phyloP scores from a whole-genome alignment of 2,888 invertebrate genomes.

The Penaeus monodon region DNA sequence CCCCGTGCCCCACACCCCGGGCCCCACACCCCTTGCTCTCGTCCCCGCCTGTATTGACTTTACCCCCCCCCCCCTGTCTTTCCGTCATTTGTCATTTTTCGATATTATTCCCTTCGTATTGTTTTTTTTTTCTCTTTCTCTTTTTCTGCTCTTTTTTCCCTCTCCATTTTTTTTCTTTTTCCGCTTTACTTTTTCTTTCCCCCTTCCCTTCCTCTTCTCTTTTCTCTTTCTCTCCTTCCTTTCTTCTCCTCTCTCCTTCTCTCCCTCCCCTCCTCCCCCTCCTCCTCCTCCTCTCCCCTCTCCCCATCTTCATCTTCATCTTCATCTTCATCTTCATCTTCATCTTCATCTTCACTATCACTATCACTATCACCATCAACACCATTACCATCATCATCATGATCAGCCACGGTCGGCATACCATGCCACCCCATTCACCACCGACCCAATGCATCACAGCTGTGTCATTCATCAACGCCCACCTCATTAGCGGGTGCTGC shows the following conservation, averaged over 20 bases:
- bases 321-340: not conserved
- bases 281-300: too few relatives aligned
- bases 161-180: not conserved
- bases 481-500: too few relatives aligned
- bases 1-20: not conserved
- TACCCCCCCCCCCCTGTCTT: not conserved
- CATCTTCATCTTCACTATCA: not conserved
- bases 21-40: too few relatives aligned
- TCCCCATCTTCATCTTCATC: not conserved
- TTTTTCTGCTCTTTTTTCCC: not conserved
- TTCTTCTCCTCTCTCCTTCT: not conserved
- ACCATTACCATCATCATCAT: not conserved
- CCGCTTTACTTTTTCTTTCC: not conserved
- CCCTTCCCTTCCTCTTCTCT: not conserved
- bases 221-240: not conserved
- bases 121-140: not conserved
- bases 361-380: not conserved
- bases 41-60: not conserved
- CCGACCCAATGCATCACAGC: not conserved
- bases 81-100: not conserved
- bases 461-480: slow-evolving; percentile 1
- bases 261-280: too few relatives aligned
- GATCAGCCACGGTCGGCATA: too few relatives aligned
- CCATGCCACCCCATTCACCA: too few relatives aligned
- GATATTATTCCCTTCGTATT: not conserved